Base-by-base conservation (phyloP, 2,113 vertebrate species). In the Tupaia chinensis region DNA sequence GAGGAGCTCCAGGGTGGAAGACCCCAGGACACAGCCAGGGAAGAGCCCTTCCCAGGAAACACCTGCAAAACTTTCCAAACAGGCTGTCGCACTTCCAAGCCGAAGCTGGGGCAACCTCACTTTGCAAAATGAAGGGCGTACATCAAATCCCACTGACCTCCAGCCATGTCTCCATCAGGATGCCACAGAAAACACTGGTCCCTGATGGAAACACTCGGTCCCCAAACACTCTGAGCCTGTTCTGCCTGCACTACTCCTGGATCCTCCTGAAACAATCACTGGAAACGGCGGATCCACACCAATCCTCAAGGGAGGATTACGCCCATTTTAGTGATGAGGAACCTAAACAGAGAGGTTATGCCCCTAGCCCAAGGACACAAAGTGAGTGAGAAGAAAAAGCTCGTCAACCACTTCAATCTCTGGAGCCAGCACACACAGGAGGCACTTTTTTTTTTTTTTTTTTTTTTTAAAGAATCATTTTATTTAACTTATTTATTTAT, bases 341-440 rank as follows among this genome's bases (percentile, higher is more conserved):
- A 29, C 15, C 23, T 1, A 7, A 32, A 32, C 56, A 92, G 80
- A 93, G 74, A 92, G 60, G 54, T 29, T 9, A 69, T 63, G 86
- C 61, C 29, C 58, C 32, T 23, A 4, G 0, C 7, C 5, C 27
- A 80, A 70, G 32, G 68, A 63, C 70, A 17, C 80, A 86, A 58
- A 60, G 91, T 69, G 2, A 34, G 58, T 27, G 29, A 25, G 27
- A 27, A 65, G 54, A 63, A 3, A 2, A 68, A 27, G 32, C 11
- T 4, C n/a, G 25, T 3, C 0, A 3, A 69, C 44, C 58, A 29
- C 25, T 7, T 7, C 2, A 0, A 5, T 32, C 22, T 12, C 56
- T 1, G 11, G 2, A 14, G 29, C 1, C 12, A 58, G 63, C 58
- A 53, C 32, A 5, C 0, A 1, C 69, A 16, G 23, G 87, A 83